Evolutionary conservation across 2,113 vertebrate genomes (phyloP).

Genomic region (Gallinago media): DNA sequence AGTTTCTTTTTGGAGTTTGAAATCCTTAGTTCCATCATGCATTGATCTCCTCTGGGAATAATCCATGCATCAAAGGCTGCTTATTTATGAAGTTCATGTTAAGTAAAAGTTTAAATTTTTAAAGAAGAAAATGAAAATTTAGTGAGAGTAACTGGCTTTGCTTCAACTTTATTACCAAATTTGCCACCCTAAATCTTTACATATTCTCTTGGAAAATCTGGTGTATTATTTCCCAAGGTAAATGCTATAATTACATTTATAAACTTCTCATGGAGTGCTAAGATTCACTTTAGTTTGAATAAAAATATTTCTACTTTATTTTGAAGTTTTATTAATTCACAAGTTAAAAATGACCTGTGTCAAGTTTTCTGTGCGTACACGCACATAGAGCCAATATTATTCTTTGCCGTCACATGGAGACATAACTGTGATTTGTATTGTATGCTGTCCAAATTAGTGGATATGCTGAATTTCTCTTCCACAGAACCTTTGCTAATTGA

Average conservation of each 20-base stretch:
- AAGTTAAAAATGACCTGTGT: not conserved
- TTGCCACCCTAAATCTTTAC: not conserved
- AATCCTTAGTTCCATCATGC: not conserved
- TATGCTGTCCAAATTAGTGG: not conserved
- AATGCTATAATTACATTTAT: not conserved
- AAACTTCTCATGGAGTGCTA: not conserved
- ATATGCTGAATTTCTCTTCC: not conserved
- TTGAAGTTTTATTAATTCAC: not conserved
- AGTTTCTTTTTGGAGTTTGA: not conserved
- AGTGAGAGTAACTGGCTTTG: not conserved
- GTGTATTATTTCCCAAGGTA: not conserved
- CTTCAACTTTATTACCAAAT: not conserved
- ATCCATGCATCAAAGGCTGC: not conserved
- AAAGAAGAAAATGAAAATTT: not conserved
- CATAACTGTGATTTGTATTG: not conserved
- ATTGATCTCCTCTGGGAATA: not conserved
- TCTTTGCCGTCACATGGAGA: not conserved
- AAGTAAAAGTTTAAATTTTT: not conserved
- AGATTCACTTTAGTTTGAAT: not conserved
- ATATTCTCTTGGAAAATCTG: not conserved
- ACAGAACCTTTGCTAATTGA: not conserved
- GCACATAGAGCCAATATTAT: not conserved
- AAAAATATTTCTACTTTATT: not conserved
- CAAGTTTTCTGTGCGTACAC: fast-evolving
- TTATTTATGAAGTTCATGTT: not conserved